Conservation (phyloP, 2,888 invertebrate genomes). For the Drosophila conformis region DNA sequence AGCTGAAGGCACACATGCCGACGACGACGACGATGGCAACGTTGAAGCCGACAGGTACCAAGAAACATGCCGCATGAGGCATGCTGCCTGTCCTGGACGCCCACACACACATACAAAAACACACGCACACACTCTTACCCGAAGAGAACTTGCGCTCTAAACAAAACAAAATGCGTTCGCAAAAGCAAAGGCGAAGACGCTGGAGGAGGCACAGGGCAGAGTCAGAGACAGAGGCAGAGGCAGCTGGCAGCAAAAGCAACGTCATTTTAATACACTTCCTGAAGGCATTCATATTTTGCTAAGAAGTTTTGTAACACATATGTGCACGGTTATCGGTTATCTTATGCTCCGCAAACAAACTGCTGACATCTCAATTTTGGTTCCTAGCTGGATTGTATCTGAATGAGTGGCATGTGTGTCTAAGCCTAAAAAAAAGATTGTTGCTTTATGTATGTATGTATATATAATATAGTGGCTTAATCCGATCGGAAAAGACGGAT, state of each 20-base stretch:
- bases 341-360: background rate
- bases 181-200: conserved; percentile 22
- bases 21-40: conserved; percentile 4
- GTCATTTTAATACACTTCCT: conserved; percentile 52
- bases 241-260: conserved; percentile 76
- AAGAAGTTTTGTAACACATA: background rate
- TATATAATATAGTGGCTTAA: background rate
- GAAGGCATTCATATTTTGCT: background rate
- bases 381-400: background rate
- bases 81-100: conserved; percentile 38
- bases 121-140: conserved; percentile 19
- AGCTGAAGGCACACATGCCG: conserved; percentile 13
- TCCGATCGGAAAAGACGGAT: background rate
- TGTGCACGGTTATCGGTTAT: background rate
- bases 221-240: conserved; percentile 30
- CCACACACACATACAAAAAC: conserved; percentile 25
- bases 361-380: background rate
- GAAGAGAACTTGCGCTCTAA: conserved; percentile 65
- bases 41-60: conserved; percentile 54
- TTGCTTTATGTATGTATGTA: background rate
- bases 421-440: no score
- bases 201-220: conserved; percentile 17
- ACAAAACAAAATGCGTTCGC: conserved; percentile 78
- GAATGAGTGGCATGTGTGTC: no score
- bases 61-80: conserved; percentile 64